Evolutionary conservation across 2,888 invertebrate genomes (phyloP).

Genomic region (Petrolisthes manimaculis): DNA sequence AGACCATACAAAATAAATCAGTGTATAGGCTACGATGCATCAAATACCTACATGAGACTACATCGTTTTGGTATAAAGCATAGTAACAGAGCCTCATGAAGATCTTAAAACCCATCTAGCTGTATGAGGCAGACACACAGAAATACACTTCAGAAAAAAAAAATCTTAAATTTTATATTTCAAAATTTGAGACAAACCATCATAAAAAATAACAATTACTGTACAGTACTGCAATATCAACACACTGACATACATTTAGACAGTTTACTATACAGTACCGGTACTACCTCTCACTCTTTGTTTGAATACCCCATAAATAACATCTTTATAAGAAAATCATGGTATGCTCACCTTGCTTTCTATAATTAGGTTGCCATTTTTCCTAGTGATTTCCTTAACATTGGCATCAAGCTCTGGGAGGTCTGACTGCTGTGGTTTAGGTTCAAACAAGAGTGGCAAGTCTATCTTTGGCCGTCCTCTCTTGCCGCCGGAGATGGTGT

Average conservation of each 20-base stretch:
- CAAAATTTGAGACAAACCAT: too few species aligned
- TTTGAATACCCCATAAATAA: neutral
- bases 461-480: constrained; percentile 61
- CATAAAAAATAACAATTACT: too few species aligned
- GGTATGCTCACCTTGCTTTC: constrained; percentile 74
- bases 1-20: neutral
- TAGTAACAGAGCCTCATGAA: too few species aligned
- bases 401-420: constrained; percentile 64
- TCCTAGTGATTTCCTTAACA: constrained; percentile 86
- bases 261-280: neutral
- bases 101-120: too few species aligned
- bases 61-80: neutral
- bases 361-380: constrained; percentile 89
- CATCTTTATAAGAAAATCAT: neutral
- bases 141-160: too few species aligned
- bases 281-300: neutral
- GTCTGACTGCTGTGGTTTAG: constrained; percentile 59
- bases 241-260: neutral
- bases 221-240: neutral
- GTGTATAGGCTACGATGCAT: neutral
- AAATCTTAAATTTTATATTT: too few species aligned
- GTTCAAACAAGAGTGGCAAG: constrained; percentile 56
- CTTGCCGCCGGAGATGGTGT: constrained; percentile 63
- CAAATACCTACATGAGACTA: neutral
- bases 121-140: too few species aligned